A percentile compares a stretch with the other conserved stretches of the same genome.
Evolutionary conservation across 2,113 vertebrate genomes (phyloP).

Genomic region (Melanerpes formicivorus): DNA sequence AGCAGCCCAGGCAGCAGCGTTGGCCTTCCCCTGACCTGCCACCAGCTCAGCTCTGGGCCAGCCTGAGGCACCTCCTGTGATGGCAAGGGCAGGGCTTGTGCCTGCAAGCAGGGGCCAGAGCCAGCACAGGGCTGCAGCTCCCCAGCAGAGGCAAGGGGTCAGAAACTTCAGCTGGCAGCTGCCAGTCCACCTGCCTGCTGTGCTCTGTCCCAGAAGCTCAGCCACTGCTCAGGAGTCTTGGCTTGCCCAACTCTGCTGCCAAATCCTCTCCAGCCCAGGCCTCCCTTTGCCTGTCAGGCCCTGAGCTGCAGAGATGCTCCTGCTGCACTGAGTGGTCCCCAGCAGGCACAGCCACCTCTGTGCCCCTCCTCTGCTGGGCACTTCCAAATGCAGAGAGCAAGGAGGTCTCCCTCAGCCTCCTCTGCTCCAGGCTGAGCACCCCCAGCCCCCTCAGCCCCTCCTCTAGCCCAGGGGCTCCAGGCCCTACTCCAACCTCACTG

Average conservation of each 20-base stretch:
- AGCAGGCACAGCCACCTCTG: not conserved
- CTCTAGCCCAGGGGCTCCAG: no score
- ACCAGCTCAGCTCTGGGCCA: accelerated
- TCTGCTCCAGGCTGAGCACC: no score
- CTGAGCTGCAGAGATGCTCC: not conserved
- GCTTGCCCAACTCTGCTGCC: not conserved
- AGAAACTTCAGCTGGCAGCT: not conserved
- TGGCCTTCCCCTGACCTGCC: not conserved
- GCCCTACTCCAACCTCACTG: no score
- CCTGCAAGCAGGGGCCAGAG: not conserved
- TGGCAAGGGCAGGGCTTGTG: not conserved
- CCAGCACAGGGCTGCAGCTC: not conserved
- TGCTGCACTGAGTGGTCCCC: not conserved
- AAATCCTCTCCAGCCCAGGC: not conserved
- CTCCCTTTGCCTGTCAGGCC: not conserved
- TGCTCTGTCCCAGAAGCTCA: not conserved
- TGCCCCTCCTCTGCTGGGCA: not conserved
- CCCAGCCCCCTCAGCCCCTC: no score
- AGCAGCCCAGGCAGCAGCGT: not conserved
- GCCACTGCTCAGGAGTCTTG: not conserved
- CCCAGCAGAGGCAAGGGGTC: not conserved
- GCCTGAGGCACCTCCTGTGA: not conserved
- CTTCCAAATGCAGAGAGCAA: not conserved
- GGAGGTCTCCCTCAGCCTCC: no score
- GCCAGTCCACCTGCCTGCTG: not conserved